Conservation (phyloP, 2,113 vertebrate genomes). For the Isichthys henryi region DNA sequence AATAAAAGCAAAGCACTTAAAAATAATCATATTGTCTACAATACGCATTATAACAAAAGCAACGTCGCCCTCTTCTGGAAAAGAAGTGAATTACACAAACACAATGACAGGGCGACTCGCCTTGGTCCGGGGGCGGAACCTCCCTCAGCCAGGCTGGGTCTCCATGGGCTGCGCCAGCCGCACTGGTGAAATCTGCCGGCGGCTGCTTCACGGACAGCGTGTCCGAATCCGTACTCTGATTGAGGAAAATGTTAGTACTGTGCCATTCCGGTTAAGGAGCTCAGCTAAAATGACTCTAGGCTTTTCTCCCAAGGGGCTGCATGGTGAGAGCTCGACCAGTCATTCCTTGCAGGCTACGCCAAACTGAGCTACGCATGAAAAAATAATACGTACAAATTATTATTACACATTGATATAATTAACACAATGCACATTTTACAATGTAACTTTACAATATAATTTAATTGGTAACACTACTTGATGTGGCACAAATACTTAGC, state of each 20-base stretch:
- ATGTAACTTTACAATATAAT: neutral
- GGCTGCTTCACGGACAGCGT: conserved; percentile 42
- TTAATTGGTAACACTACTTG: neutral
- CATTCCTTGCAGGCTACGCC: too few species aligned
- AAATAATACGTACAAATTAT: neutral
- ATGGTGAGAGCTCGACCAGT: neutral
- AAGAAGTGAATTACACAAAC: neutral
- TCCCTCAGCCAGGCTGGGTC: conserved; percentile 41
- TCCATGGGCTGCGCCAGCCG: conserved; percentile 18
- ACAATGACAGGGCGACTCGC: conserved; percentile 35
- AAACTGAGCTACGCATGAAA: neutral
- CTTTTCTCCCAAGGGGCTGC: neutral
- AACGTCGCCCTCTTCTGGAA: neutral
- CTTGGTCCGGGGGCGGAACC: conserved; percentile 37
- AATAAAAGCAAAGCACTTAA: neutral
- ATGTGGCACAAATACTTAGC: too few species aligned
- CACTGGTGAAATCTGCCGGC: conserved; percentile 24
- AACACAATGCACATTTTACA: neutral
- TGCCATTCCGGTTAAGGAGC: neutral
- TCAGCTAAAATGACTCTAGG: neutral
- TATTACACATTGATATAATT: neutral
- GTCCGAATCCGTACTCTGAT: conserved; percentile 48
- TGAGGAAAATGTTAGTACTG: conserved; percentile 18
- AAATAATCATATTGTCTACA: neutral
- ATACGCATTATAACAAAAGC: neutral